Base-by-base conservation (phyloP, 2,888 invertebrate species). In the Unio delphinus region DNA sequence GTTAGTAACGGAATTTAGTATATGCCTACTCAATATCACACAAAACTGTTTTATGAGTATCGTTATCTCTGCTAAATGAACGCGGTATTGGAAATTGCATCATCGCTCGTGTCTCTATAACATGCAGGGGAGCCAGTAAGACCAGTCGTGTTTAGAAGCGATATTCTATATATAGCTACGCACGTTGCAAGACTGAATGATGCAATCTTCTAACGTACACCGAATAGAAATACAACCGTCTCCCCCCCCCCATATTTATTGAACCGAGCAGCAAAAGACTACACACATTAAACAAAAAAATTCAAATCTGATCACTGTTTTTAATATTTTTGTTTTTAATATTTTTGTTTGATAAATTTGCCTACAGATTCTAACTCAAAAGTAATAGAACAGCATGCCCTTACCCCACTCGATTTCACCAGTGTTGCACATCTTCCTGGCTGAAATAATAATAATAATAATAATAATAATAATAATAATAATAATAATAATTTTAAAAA, bases 361-460 rank as follows among this genome's bases (percentile, higher is more conserved):
- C 20, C 8, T 0, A 20, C 11, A 26, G n/a, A 30, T 60, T 11
- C 26, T 3, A 55, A 20, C 11, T 45, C 2, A 34, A 34, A 45
- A 45, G 18, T 15, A 61, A 45, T 4, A 45, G 3, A 45, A 11
- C 11, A 45, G 45, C 58, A 23, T 23, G 23, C 23, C 72, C 70
- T 65, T 74, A 82, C 82, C 74, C 73, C 64, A 62, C 75, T 58
- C 20, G 68, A 63, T 30, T 70, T 67, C 6, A 80, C 84, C 54
- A 91, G 81, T 3, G 91, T 91, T 26, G 90, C 91, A 5, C 91
- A 91, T 73, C 91, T 83, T 67, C 91, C 91, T 30, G 90, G 90
- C 91, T 91, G 87, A 23, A 89, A 89, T 70, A 75, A 62, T 55
- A 65, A 30, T 67, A 45, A 45, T 45, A 8, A 45, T 45, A 45